phyloP scores from a whole-genome alignment of 2,888 invertebrate species.

The Ochropleura plecta region DNA sequence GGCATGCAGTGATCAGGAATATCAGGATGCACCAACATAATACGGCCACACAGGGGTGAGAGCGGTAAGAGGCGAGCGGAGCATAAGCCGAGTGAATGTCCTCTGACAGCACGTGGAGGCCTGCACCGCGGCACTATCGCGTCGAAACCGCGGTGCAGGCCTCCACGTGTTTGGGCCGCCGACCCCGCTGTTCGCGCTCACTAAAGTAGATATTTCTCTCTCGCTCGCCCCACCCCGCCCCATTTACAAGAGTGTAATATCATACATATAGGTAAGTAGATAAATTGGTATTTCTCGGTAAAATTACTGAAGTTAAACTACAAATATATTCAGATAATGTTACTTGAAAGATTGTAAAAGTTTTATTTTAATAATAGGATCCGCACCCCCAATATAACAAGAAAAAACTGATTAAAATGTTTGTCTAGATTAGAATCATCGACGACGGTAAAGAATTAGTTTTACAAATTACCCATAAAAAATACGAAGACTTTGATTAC shows the following conservation, averaged over 20 bases:
- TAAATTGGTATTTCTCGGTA: constrained; percentile 14
- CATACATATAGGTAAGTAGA: neutral
- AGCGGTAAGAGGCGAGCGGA: constrained; percentile 75
- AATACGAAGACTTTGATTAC: constrained; percentile 1
- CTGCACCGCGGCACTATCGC: constrained; percentile 80
- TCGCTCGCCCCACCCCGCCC: constrained; percentile 67
- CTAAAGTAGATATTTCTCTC: constrained; percentile 73
- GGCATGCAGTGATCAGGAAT: constrained; percentile 87
- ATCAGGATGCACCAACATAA: constrained; percentile 87
- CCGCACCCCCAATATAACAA: neutral
- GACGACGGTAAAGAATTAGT: neutral
- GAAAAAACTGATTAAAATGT: neutral
- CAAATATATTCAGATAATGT: neutral
- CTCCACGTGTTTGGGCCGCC: constrained; percentile 88
- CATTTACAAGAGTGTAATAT: constrained; percentile 53
- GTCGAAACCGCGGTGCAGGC: constrained; percentile 84
- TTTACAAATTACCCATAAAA: neutral
- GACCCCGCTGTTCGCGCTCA: constrained; percentile 80
- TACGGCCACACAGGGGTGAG: constrained; percentile 78
- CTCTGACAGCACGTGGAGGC: constrained; percentile 89
- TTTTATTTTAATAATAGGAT: neutral
- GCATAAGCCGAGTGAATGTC: constrained; percentile 81
- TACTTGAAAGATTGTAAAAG: neutral
- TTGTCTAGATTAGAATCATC: neutral
- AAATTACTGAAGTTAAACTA: constrained; percentile 4